phyloP scores from a whole-genome alignment of 2,888 invertebrate species.

The Hyposoter didymator region DNA sequence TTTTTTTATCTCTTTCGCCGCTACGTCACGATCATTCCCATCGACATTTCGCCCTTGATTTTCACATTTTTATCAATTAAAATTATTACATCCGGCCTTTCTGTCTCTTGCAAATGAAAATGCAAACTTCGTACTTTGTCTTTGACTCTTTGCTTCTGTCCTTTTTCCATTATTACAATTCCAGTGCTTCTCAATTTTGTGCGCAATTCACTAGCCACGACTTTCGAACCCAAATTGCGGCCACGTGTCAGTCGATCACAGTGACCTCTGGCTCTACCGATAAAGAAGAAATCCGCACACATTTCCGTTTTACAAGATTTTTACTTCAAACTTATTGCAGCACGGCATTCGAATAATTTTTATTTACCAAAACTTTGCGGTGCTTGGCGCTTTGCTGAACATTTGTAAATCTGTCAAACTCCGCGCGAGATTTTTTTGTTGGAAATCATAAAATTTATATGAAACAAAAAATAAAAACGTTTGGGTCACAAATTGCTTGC shows the following conservation, averaged over 20 bases:
- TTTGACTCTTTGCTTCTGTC: neutral
- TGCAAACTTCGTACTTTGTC: too few relatives aligned
- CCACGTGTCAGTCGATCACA: slow-evolving; percentile 62
- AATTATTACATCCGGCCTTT: neutral
- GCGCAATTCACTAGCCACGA: neutral
- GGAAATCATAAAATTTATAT: neutral
- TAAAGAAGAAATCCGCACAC: neutral
- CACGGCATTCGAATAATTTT: neutral
- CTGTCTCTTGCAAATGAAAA: neutral
- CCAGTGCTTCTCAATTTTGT: slow-evolving; percentile 3
- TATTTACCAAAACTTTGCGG: neutral
- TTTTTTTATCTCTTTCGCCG: slow-evolving; percentile 18
- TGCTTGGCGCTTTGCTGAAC: neutral
- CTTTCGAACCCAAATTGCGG: slow-evolving; percentile 4
- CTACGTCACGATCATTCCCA: slow-evolving; percentile 34
- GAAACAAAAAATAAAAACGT: neutral
- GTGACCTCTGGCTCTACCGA: slow-evolving; percentile 28
- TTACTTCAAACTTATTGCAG: too few relatives aligned
- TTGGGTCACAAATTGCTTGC: too few relatives aligned
- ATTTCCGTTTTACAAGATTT: neutral
- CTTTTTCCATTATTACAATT: neutral
- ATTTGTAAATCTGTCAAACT: neutral
- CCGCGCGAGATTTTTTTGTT: neutral
- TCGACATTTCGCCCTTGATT: neutral
- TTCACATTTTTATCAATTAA: slow-evolving; percentile 48